These are phyloP conservation scores for Arctia plantaginis DNA, from an alignment of 2,888 invertebrate species.

Conservation along the genomic window DNA sequence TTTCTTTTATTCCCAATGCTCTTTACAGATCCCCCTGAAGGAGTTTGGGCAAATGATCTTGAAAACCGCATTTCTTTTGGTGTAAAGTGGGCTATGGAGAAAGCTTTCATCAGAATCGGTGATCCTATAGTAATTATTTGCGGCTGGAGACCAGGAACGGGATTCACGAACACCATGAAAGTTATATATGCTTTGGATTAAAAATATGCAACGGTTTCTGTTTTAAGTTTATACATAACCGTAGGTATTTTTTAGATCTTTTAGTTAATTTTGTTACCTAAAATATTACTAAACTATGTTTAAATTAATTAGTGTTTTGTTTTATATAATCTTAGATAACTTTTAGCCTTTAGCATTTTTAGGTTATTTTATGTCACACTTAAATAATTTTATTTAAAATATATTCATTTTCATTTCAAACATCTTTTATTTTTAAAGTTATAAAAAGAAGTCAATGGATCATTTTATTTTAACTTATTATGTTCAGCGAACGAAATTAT, in stretches of 20 bases:
- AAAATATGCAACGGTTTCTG: background rate
- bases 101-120: constrained; percentile 88
- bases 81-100: constrained; percentile 87
- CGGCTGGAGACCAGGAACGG: constrained; percentile 90
- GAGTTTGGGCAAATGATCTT: constrained; percentile 87
- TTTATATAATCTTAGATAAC: constrained; percentile 3
- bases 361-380: background rate
- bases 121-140: constrained; percentile 90
- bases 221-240: background rate
- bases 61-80: constrained; percentile 87
- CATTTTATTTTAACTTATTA: too few species aligned
- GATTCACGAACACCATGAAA: constrained; percentile 90
- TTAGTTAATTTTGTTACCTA: background rate
- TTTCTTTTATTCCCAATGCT: constrained; percentile 7
- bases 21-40: constrained; percentile 70
- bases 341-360: background rate
- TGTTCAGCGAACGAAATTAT: too few species aligned
- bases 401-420: too few species aligned
- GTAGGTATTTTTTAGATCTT: background rate
- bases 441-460: too few species aligned
- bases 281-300: background rate
- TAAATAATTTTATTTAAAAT: background rate
- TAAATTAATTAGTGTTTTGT: background rate
- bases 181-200: constrained; percentile 81
- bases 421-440: background rate